phyloP scores from a whole-genome alignment of 2,797 vertebrate genomes.

The Pampus argenteus region DNA sequence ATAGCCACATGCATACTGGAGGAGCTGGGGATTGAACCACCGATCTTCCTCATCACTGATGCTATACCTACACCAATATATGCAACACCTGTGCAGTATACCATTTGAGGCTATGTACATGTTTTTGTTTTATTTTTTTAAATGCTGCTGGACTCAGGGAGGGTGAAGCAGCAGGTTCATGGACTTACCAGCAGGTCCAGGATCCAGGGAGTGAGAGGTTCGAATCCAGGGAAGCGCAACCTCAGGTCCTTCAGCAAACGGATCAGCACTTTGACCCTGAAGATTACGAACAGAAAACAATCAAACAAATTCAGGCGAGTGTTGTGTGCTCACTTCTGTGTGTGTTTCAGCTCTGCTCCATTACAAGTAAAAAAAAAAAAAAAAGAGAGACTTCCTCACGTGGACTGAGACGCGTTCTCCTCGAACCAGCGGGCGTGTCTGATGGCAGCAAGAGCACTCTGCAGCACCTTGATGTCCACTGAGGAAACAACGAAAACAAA shows the following conservation, averaged over 20 bases:
- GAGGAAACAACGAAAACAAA: constrained; percentile 3
- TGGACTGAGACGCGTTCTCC: constrained; percentile 97
- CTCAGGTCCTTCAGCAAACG: constrained; percentile 93
- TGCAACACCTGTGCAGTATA: background rate
- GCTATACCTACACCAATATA: background rate
- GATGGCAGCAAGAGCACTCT: constrained; percentile 97
- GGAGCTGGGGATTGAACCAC: no score
- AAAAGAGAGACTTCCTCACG: constrained; percentile 81
- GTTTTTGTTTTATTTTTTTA: background rate
- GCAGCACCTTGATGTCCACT: constrained; percentile 99
- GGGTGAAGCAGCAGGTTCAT: background rate
- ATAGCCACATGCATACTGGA: no score
- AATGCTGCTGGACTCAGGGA: background rate
- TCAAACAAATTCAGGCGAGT: background rate
- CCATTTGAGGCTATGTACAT: background rate
- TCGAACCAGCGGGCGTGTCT: constrained; percentile 98
- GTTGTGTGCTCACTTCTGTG: no score
- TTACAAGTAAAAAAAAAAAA: background rate
- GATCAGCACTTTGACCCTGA: constrained; percentile 96
- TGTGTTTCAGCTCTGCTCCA: fast-evolving
- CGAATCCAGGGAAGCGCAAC: constrained; percentile 93
- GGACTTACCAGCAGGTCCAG: constrained; percentile 91
- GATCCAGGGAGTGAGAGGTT: constrained; percentile 97
- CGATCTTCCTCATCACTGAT: background rate
- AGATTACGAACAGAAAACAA: background rate